Conservation (phyloP, 2,113 vertebrate species). For the Craseonycteris thonglongyai region DNA sequence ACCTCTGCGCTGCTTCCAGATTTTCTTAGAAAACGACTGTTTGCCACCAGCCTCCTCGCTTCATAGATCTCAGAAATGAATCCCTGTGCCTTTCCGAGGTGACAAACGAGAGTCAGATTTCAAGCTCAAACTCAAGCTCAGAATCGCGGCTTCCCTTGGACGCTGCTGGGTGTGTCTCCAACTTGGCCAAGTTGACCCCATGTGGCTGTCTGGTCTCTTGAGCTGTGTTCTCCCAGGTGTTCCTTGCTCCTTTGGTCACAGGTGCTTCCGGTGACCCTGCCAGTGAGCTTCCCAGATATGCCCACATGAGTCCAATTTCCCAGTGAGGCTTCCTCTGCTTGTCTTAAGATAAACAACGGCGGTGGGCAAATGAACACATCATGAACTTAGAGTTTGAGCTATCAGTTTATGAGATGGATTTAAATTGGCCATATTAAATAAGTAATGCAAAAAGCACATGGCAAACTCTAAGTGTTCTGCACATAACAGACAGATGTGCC, state of each 20-base stretch:
- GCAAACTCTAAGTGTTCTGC: neutral
- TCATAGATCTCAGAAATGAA: neutral
- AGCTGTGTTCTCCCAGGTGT: neutral
- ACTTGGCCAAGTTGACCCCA: neutral
- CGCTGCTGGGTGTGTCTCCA: accelerated
- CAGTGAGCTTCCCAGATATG: neutral
- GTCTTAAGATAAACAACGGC: neutral
- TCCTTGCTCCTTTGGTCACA: neutral
- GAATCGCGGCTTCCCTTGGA: neutral
- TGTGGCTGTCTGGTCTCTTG: neutral
- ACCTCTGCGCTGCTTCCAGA: neutral
- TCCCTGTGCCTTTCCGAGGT: neutral
- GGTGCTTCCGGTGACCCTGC: neutral
- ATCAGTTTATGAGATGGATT: neutral
- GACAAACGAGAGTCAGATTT: neutral
- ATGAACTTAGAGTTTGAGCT: neutral
- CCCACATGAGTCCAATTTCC: neutral
- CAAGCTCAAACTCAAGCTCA: neutral
- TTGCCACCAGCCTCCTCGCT: neutral
- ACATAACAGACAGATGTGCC: neutral
- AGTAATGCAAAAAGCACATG: neutral
- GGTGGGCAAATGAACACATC: neutral
- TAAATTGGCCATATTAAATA: neutral
- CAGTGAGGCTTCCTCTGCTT: neutral
- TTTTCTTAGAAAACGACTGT: neutral